phyloP scores from a whole-genome alignment of 2,888 invertebrate genomes.

The Copidosoma aretas region DNA sequence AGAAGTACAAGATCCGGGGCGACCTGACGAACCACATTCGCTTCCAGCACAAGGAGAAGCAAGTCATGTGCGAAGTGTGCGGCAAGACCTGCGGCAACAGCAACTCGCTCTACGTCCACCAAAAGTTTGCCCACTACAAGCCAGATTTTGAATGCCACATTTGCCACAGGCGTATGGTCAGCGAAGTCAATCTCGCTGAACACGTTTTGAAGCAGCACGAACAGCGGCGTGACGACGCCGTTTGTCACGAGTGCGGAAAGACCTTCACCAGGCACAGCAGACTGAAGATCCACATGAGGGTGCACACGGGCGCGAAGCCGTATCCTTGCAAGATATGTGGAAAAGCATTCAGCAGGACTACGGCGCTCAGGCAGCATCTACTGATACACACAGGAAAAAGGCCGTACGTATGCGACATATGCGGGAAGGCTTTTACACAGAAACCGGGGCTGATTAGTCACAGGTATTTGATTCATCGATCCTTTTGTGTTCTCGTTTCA shows the following conservation, averaged over 20 bases:
- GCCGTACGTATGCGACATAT: conserved; percentile 59
- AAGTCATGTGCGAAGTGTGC: conserved; percentile 51
- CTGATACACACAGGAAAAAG: conserved; percentile 58
- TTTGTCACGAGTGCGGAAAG: conserved; percentile 62
- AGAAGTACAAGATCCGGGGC: conserved; percentile 51
- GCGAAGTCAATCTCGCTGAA: conserved; percentile 62
- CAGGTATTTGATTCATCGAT: no score
- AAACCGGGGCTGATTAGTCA: conserved; percentile 60
- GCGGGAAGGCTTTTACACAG: conserved; percentile 59
- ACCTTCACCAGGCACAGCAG: conserved; percentile 57
- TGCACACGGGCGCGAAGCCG: conserved; percentile 58
- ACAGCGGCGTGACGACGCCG: conserved; percentile 54
- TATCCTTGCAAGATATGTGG: conserved; percentile 55
- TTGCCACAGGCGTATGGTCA: conserved; percentile 61
- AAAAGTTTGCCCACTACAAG: conserved; percentile 59
- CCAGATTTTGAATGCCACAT: conserved; percentile 59
- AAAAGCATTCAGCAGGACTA: conserved; percentile 55
- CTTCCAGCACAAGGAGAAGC: conserved; percentile 45
- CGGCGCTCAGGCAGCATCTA: conserved; percentile 57
- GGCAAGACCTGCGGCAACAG: conserved; percentile 58
- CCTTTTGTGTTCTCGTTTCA: no score
- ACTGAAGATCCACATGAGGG: conserved; percentile 59
- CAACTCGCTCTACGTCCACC: conserved; percentile 58
- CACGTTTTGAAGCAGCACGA: conserved; percentile 59
- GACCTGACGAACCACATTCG: conserved; percentile 49